Evolutionary conservation across 1,140 invertebrate species (phyloP).

Genomic region (Drosophila bipectinata): DNA sequence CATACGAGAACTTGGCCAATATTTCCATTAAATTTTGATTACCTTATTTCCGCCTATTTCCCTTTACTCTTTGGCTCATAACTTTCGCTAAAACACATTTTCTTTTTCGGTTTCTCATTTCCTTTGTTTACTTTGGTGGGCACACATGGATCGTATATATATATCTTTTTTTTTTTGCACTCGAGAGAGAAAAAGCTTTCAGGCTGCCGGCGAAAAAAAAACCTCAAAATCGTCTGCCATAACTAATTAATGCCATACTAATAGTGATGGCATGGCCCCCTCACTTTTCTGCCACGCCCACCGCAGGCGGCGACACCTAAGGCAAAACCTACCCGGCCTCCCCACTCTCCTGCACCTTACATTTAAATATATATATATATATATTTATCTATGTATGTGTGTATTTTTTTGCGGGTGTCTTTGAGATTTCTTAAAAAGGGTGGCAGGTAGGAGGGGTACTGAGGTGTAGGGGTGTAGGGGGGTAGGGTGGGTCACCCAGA

Average conservation of each 20-base stretch:
- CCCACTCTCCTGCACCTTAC: neutral
- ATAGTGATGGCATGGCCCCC: constrained; percentile 59
- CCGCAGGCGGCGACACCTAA: constrained; percentile 25
- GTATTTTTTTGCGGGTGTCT: constrained; percentile 39
- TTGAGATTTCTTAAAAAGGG: constrained; percentile 25
- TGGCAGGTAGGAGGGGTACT: neutral
- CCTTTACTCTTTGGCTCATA: constrained; percentile 3
- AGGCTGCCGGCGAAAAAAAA: constrained; percentile 55
- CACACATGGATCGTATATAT: constrained; percentile 1
- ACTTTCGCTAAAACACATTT: constrained; percentile 38
- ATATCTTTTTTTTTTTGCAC: neutral
- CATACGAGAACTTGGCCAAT: neutral
- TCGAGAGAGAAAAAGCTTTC: constrained; percentile 81
- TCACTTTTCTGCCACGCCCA: constrained; percentile 27
- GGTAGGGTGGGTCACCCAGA: neutral
- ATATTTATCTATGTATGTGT: constrained; percentile 22
- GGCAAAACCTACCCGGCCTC: neutral
- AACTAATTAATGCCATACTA: constrained; percentile 83
- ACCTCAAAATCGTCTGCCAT: constrained; percentile 84
- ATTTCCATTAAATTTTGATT: neutral
- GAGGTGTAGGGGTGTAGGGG: too few relatives aligned
- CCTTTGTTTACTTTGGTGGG: constrained; percentile 38
- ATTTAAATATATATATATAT: constrained; percentile 9
- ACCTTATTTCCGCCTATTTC: neutral
- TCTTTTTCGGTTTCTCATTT: constrained; percentile 48